These are phyloP conservation scores for Ia io DNA, from an alignment of 2,113 vertebrate species.

Conservation along the genomic window DNA sequence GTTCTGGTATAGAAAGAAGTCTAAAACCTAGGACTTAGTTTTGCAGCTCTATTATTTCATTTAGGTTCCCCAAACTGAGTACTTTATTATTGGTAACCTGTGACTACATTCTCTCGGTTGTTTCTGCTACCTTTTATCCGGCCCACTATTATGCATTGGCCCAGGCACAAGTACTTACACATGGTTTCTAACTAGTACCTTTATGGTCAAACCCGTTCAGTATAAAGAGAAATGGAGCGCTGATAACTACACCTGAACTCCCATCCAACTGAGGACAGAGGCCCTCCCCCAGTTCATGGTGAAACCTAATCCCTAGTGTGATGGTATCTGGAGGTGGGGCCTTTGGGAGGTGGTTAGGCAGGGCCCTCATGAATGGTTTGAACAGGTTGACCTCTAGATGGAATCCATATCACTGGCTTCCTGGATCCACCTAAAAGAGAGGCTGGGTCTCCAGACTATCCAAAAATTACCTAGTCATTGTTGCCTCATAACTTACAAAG, in stretches of 20 bases:
- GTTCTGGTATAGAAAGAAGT: not conserved
- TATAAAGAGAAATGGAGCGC: not conserved
- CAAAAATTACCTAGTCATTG: not conserved
- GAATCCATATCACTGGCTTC: not conserved
- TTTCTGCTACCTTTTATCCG: constrained; percentile 6
- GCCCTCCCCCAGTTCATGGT: no score
- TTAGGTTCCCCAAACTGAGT: not conserved
- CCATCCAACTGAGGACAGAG: not conserved
- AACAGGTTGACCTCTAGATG: not conserved
- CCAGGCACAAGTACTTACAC: not conserved
- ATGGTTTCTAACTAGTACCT: not conserved
- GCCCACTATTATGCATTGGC: rapidly evolving
- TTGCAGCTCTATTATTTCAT: not conserved
- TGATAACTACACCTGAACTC: not conserved
- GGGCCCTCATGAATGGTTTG: not conserved
- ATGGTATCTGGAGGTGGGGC: no score
- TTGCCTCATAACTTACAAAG: not conserved
- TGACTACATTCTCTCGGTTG: not conserved
- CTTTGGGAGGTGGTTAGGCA: no score
- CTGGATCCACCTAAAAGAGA: not conserved
- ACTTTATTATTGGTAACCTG: not conserved
- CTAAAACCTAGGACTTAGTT: not conserved
- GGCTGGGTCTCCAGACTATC: not conserved
- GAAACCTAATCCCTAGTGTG: no score
- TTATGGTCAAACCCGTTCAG: not conserved